phyloP scores from a whole-genome alignment of 2,888 invertebrate species.

The Uloborus plumipes region DNA sequence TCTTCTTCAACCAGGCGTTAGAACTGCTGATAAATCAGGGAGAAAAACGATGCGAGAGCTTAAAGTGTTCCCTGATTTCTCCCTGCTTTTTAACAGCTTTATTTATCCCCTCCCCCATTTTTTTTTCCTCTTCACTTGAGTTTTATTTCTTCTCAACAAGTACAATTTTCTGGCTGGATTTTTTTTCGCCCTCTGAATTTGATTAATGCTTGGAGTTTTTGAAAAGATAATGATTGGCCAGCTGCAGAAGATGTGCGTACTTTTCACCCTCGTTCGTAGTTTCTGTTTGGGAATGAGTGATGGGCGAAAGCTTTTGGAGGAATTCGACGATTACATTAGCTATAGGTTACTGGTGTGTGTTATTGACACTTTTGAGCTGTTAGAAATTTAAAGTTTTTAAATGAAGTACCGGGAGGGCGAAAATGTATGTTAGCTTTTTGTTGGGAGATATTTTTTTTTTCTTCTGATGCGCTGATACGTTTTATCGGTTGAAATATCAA shows the following conservation, averaged over 20 bases:
- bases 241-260: constrained; percentile 19
- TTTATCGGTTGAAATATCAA: too few relatives aligned
- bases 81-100: constrained; percentile 35
- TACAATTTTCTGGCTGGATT: constrained; percentile 18
- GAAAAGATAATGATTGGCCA: constrained; percentile 43
- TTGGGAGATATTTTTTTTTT: too few relatives aligned
- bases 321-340: too few relatives aligned
- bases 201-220: constrained; percentile 42
- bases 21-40: constrained; percentile 48
- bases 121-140: not conserved
- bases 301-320: too few relatives aligned
- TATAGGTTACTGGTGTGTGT: too few relatives aligned
- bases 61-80: constrained; percentile 27
- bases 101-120: constrained; percentile 7
- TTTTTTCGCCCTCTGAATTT: constrained; percentile 7
- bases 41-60: constrained; percentile 28
- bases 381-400: too few relatives aligned
- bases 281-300: too few relatives aligned
- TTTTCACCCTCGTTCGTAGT: not conserved
- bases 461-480: too few relatives aligned
- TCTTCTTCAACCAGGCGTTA: constrained; percentile 1
- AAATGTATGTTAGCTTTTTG: too few relatives aligned
- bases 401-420: too few relatives aligned
- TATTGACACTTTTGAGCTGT: too few relatives aligned
- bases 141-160: constrained; percentile 26